phyloP scores from a whole-genome alignment of 1,140 invertebrate species.

The Drosophila grimshawi region DNA sequence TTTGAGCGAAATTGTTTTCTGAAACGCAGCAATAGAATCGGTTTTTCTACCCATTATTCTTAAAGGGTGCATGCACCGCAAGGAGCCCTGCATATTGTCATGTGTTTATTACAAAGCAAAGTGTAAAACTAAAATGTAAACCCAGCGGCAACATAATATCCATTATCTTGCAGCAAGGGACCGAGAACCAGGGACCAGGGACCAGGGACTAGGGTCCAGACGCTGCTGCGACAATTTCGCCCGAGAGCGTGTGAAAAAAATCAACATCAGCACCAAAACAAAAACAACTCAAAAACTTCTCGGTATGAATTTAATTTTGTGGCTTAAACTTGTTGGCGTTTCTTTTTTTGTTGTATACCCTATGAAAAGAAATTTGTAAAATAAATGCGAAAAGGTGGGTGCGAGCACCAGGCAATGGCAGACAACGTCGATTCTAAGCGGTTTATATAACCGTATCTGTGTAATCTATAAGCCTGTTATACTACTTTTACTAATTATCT shows the following conservation, averaged over 20 bases:
- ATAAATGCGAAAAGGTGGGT: background rate
- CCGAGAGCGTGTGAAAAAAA: slow-evolving; percentile 21
- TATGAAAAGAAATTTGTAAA: background rate
- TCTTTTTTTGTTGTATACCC: slow-evolving; percentile 4
- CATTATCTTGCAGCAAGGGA: slow-evolving; percentile 58
- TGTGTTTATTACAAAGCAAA: slow-evolving; percentile 74
- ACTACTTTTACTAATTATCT: too few relatives aligned
- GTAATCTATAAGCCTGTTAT: too few relatives aligned
- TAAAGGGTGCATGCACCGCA: slow-evolving; percentile 7
- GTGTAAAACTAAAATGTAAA: slow-evolving; percentile 76
- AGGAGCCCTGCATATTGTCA: slow-evolving; percentile 63
- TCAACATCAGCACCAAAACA: background rate
- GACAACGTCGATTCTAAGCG: too few relatives aligned
- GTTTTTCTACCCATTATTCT: slow-evolving; percentile 7
- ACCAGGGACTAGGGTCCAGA: background rate
- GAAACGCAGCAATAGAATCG: background rate
- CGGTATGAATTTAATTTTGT: slow-evolving; percentile 71
- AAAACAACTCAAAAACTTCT: slow-evolving; percentile 30
- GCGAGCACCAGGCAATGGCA: too few relatives aligned
- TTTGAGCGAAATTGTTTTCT: background rate
- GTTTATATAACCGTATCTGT: too few relatives aligned
- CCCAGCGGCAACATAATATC: slow-evolving; percentile 74
- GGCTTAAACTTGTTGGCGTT: slow-evolving; percentile 52
- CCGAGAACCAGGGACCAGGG: slow-evolving; percentile 7
- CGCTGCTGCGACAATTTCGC: slow-evolving; percentile 37